These are phyloP conservation scores for Nomada fabriciana DNA, from an alignment of 2,888 invertebrate genomes.

Conservation along the genomic window DNA sequence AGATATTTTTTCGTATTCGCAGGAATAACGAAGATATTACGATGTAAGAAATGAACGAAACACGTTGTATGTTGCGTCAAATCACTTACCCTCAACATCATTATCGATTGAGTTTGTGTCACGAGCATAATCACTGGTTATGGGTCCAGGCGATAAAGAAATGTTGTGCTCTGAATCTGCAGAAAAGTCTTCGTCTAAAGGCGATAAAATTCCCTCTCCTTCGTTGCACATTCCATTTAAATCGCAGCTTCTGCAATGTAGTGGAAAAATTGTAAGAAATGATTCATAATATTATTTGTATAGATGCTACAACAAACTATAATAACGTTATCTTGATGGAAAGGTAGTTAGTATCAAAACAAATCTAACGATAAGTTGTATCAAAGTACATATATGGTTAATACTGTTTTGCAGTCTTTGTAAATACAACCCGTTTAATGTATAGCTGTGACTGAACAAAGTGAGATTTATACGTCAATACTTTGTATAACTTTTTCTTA, in stretches of 20 bases:
- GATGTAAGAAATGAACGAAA: no score
- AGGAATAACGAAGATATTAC: no score
- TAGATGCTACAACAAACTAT: not conserved
- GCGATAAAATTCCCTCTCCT: conserved; percentile 83
- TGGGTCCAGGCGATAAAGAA: conserved; percentile 69
- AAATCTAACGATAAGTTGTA: not conserved
- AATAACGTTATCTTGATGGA: not conserved
- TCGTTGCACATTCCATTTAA: conserved; percentile 78
- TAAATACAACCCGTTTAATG: not conserved
- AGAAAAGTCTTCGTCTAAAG: conserved; percentile 86
- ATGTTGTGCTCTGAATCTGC: conserved; percentile 84
- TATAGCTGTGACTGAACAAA: no score
- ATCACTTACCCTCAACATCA: conserved; percentile 83
- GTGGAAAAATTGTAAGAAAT: conserved; percentile 13
- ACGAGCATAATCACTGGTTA: conserved; percentile 61
- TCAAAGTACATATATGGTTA: not conserved
- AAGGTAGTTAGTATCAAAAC: not conserved
- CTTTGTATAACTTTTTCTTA: conserved; percentile 78
- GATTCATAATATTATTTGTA: not conserved
- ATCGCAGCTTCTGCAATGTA: conserved; percentile 76
- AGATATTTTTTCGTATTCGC: no score
- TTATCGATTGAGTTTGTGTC: conserved; percentile 72
- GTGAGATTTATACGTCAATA: not conserved
- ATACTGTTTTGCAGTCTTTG: not conserved
- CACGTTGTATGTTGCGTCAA: not conserved